A percentile compares a stretch with the other conserved stretches of the same genome.
phyloP scores from a whole-genome alignment of 2,113 vertebrate genomes.

The Dipodomys stephensi region DNA sequence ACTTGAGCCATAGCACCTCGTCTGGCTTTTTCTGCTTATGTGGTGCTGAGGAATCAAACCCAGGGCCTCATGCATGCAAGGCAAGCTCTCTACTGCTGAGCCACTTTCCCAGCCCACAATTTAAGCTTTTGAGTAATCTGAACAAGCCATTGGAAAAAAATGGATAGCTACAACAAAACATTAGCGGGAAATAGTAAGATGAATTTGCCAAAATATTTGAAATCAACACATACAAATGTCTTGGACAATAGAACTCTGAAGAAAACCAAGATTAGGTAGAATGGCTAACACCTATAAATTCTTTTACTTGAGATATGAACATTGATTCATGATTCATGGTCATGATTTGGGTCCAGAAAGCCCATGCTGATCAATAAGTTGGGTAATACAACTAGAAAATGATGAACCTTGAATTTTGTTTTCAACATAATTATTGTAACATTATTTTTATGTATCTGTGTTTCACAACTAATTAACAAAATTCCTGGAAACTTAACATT shows the following conservation, averaged over 20 bases:
- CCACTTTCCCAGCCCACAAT: too few species aligned
- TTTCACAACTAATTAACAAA: constrained; percentile 21
- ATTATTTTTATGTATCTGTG: not conserved
- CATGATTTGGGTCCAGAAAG: too few species aligned
- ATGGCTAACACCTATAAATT: too few species aligned
- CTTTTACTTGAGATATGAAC: too few species aligned
- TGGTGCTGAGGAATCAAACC: too few species aligned
- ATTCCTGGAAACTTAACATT: not conserved
- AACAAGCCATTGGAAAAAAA: not conserved
- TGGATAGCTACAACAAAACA: not conserved
- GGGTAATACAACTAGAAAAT: not conserved
- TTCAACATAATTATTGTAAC: not conserved
- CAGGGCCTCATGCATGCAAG: too few species aligned
- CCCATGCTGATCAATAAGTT: too few species aligned
- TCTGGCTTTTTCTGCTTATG: too few species aligned
- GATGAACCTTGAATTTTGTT: not conserved
- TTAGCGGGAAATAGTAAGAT: not conserved
- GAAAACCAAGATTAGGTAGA: not conserved
- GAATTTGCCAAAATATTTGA: not conserved
- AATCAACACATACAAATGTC: not conserved
- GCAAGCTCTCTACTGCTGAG: too few species aligned
- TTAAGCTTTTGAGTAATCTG: not conserved
- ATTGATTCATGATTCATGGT: too few species aligned
- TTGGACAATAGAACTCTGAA: not conserved
- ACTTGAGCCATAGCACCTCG: too few species aligned